Conservation (phyloP, 2,797 vertebrate genomes). For the Onychomys torridus region DNA sequence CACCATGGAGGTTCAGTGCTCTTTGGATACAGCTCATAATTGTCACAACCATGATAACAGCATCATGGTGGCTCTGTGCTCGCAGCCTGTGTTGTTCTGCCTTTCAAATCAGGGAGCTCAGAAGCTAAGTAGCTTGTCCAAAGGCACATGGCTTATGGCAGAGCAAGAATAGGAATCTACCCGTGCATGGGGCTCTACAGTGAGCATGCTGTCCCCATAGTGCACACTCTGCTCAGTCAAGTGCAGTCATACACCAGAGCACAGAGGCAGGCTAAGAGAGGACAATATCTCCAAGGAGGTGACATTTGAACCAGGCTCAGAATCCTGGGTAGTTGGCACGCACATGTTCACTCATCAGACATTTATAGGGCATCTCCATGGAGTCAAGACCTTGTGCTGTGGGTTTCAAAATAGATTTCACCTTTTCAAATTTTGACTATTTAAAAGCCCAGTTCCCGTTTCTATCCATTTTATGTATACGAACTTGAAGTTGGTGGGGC, state of each 20-base stretch:
- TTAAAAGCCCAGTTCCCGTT: not conserved
- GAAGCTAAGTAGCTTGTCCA: not conserved
- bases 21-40: not conserved
- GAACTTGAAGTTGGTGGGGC: not conserved
- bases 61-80: not conserved
- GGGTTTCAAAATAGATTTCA: conserved; percentile 14
- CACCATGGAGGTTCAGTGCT: not conserved
- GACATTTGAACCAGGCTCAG: not conserved
- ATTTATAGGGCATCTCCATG: not conserved
- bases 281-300: not conserved
- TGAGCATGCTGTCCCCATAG: fast-evolving
- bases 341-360: not conserved
- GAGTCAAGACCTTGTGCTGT: not conserved
- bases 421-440: not conserved
- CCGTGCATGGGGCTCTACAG: not conserved
- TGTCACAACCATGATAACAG: not conserved
- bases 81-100: not conserved
- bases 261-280: not conserved
- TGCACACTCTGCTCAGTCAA: not conserved
- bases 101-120: not conserved
- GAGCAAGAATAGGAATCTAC: not conserved
- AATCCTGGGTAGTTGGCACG: not conserved
- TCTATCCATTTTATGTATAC: not conserved
- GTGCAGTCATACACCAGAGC: not conserved
- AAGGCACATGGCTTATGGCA: not conserved